Percentiles rank a stretch among this genome's conserved stretches.
phyloP scores from a whole-genome alignment of 2,888 invertebrate genomes.

The Mythimna ferrago region DNA sequence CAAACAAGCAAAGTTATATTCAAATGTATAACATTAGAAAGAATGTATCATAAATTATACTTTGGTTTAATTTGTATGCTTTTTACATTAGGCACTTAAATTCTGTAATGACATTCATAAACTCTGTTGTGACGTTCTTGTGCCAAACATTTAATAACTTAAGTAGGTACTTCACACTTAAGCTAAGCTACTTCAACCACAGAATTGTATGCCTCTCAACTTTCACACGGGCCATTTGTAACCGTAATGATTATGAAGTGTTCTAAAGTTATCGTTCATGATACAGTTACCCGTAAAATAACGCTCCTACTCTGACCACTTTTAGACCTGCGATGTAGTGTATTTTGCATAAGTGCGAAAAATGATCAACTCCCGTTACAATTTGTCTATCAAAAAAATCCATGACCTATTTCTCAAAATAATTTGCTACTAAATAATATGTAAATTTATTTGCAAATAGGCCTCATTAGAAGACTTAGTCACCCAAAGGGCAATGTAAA shows the following conservation, averaged over 20 bases:
- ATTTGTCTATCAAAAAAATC: no score
- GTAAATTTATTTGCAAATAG: no score
- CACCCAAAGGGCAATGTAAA: no score
- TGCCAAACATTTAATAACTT: background rate
- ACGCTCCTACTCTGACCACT: background rate
- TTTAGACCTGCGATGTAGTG: no score
- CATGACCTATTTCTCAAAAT: no score
- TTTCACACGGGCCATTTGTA: conserved; percentile 16
- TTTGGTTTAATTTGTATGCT: background rate
- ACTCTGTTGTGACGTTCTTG: background rate
- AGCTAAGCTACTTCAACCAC: conserved; percentile 1
- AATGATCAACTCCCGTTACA: no score
- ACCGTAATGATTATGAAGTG: background rate
- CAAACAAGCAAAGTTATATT: no score
- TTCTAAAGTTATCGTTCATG: background rate
- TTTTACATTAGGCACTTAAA: background rate
- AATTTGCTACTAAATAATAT: no score
- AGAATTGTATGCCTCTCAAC: background rate
- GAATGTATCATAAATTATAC: background rate
- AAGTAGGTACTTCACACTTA: conserved; percentile 16
- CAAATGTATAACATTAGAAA: no score
- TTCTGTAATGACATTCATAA: background rate
- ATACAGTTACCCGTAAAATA: background rate
- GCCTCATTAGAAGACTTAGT: no score
- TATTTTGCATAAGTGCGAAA: no score